Conservation (phyloP, 1,140 invertebrate genomes). For the Thaumatotibia leucotreta region DNA sequence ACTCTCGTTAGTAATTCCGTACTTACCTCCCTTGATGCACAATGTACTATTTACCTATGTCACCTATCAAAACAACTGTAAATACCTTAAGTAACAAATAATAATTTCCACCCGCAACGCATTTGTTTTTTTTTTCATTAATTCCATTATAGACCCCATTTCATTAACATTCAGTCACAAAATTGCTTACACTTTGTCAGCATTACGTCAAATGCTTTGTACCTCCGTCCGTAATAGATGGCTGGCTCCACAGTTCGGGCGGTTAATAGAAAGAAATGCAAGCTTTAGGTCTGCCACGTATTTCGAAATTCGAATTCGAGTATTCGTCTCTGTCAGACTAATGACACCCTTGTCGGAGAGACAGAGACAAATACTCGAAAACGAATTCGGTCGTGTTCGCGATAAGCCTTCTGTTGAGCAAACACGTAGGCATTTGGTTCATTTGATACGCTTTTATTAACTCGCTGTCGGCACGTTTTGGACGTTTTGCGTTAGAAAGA, state of each 20-base stretch:
- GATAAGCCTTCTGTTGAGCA: too few relatives aligned
- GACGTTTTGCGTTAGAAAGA: neutral
- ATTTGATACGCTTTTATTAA: conserved; percentile 3
- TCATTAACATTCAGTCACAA: neutral
- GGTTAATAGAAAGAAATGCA: conserved; percentile 3
- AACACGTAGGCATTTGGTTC: neutral
- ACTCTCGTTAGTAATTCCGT: too few relatives aligned
- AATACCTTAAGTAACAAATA: neutral
- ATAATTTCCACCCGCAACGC: neutral
- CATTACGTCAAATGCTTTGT: conserved; percentile 9
- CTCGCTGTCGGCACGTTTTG: neutral
- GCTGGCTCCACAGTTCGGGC: neutral
- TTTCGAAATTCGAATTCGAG: too few relatives aligned
- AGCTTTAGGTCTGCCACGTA: too few relatives aligned
- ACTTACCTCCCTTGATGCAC: too few relatives aligned
- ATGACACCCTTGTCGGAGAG: too few relatives aligned
- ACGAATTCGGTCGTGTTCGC: too few relatives aligned
- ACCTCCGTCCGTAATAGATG: neutral
- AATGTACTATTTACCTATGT: too few relatives aligned
- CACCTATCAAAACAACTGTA: too few relatives aligned
- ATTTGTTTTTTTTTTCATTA: neutral
- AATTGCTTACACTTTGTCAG: conserved; percentile 3
- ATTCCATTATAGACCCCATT: neutral
- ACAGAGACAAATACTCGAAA: too few relatives aligned
- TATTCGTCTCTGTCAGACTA: too few relatives aligned